Base-by-base conservation (phyloP, 2,797 vertebrate genomes). In the Amblyraja radiata region DNA sequence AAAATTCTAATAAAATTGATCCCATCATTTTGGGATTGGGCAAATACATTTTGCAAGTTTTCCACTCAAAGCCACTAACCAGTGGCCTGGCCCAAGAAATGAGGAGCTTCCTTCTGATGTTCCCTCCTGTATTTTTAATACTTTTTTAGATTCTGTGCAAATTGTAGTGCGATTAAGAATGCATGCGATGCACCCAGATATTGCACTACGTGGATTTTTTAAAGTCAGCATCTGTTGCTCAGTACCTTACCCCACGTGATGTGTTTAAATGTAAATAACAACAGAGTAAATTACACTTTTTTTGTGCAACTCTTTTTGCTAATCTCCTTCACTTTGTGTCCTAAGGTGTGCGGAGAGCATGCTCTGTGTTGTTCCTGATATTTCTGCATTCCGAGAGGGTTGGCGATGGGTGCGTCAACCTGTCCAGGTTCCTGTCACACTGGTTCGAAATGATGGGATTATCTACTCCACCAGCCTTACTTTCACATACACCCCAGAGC, bases 381-480 rank as follows among this genome's bases (percentile, higher is more conserved):
- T 99, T 96, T 99, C 99, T 1, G 99, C 99, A 46, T 99, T 99
- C 97, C 98, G 98, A 93, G 98, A 99, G 97, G 99, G 99, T 36
- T 99, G 99, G 99, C 96, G 98, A 94, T 99, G 99, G 99, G 99
- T 99, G 94, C 97, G 98, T 93, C 99, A 99, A 95, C 99, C 99
- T 58, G 99, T 99, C 93, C 99, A 99, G 96, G 99, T 99, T 93
- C 99, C 99, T 93, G 99, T 99, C 94, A 99, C 99, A 94, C 97
- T 99, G 97, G 99, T 99, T 94, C 96, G 99, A 93, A 99, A 98
- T 2, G 99, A 99, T 94, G 99, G 99, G 94, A 98, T 99, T 94
- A 99, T 99, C 97, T 99, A 99, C 96, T 99, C 99, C 96, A 99
- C 99, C 96, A 99, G 98, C 94, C 98, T 99, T 97, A 99, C 98